Evolutionary conservation across 2,113 vertebrate genomes (phyloP).

Genomic region (Zonotrichia leucophrys): DNA sequence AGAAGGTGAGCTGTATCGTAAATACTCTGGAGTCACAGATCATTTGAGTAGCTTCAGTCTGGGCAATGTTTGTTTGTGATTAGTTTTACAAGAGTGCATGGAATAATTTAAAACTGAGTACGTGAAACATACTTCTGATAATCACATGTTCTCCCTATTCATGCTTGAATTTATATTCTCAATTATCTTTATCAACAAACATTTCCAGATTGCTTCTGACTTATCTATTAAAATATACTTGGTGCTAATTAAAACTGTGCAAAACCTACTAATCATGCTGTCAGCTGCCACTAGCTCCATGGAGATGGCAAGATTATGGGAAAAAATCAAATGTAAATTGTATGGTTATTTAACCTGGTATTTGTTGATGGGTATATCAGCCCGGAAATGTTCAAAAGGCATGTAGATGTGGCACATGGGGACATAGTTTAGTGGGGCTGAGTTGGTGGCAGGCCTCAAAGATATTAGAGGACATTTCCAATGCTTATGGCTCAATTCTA

Average conservation of each 20-base stretch:
- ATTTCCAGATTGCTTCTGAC: conserved; percentile 45
- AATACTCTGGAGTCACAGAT: not conserved
- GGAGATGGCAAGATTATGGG: not conserved
- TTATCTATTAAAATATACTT: conserved; percentile 17
- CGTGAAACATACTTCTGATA: not conserved
- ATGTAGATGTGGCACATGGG: not conserved
- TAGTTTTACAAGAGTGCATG: not conserved
- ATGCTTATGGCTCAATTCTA: not conserved
- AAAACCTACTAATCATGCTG: not conserved
- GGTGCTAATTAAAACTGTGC: not conserved
- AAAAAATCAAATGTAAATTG: not conserved
- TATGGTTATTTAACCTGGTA: not conserved
- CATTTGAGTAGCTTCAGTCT: not conserved
- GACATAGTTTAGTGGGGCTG: not conserved
- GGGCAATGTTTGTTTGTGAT: not conserved
- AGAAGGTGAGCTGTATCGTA: not conserved
- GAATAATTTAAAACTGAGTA: not conserved
- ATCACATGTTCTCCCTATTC: not conserved
- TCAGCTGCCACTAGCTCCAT: not conserved
- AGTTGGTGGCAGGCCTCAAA: not conserved
- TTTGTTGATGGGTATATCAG: not conserved
- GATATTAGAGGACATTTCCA: not conserved
- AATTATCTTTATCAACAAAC: conserved; percentile 23
- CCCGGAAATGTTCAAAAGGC: not conserved
- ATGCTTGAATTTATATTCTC: not conserved